Base-by-base conservation (phyloP, 1,140 invertebrate genomes). In the Leguminivora glycinivorella region DNA sequence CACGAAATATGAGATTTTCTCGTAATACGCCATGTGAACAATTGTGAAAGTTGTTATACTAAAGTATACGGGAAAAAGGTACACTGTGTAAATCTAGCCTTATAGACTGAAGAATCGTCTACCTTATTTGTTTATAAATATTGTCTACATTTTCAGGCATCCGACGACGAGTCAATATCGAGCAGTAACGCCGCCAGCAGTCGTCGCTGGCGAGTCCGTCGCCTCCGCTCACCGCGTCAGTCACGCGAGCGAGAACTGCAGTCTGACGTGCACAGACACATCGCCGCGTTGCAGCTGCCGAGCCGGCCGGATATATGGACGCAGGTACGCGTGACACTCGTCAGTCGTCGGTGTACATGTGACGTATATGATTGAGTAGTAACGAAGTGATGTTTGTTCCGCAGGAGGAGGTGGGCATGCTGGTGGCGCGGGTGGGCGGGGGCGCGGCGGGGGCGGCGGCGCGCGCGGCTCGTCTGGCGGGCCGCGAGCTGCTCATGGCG, bases 401-500 rank as follows among this genome's bases (percentile, higher is more conserved):
- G 14, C 79, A 87, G 85, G 79, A 77, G 17, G 84, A 87, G 47
- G 85, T 88, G 67, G 69, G 73, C 52, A 78, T 79, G 40, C 75
- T 90, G 56, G 72, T 85, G 69, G 71, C 67, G 4, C 80, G 82
- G 4, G 67, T 87, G 19, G 88, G 76, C 29, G 88, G 85, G 40
- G 79, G 70, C n/a, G 74, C 72, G n/a, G 84, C 77, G 56, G 86
- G 80, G 29, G 82, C 78, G 52, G 81, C 81, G 29, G 84, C 81
- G 69, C 77, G 72, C 58, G 76, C 73, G 14, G 88, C 87, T 63
- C 81, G 85, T 56, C 77, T 89, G 31, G 73, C 78, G 14, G 88
- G 84, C 70, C 74, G 78, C n/a, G 84, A 84, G 22, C 95, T 98
- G 75, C 87, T 98, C 43, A 94, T 97, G 93, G 89, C 98, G 67